Percentiles rank a stretch among this genome's conserved stretches.
Evolutionary conservation across 2,888 invertebrate species (phyloP).

Genomic region (Monoplex corrugatus): DNA sequence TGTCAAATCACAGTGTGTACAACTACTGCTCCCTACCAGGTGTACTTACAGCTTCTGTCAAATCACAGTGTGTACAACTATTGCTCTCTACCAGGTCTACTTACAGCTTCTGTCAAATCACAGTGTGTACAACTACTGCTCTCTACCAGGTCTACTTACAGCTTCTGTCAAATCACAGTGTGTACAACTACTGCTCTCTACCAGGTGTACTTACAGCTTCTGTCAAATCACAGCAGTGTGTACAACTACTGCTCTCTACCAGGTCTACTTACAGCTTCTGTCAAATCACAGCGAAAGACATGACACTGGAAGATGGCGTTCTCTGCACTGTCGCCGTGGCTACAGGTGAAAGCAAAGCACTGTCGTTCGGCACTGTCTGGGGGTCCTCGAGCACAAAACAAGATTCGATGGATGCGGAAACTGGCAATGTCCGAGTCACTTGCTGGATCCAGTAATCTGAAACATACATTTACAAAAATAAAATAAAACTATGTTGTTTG

Average conservation of each 20-base stretch:
- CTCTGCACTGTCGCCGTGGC: constrained; percentile 94
- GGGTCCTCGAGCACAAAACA: constrained; percentile 96
- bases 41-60: no score
- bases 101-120: no score
- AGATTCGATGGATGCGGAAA: constrained; percentile 94
- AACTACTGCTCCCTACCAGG: no score
- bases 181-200: no score
- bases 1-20: constrained; percentile 95
- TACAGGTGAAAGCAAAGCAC: constrained; percentile 99
- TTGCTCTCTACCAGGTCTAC: no score
- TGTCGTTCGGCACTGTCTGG: constrained; percentile 90
- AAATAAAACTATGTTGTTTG: no score
- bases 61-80: no score
- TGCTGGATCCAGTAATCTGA: constrained; percentile 88
- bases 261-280: constrained; percentile 90
- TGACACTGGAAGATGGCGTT: constrained; percentile 97
- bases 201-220: no score
- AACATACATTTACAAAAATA: constrained; percentile 51
- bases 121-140: no score
- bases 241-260: not conserved
- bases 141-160: no score
- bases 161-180: no score
- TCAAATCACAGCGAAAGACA: constrained; percentile 96
- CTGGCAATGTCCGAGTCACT: constrained; percentile 91
- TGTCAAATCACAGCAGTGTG: no score